A percentile compares a stretch with the other conserved stretches of the same genome.
Conservation (phyloP, 2,888 invertebrate genomes). For the Meteorus cinctellus region DNA sequence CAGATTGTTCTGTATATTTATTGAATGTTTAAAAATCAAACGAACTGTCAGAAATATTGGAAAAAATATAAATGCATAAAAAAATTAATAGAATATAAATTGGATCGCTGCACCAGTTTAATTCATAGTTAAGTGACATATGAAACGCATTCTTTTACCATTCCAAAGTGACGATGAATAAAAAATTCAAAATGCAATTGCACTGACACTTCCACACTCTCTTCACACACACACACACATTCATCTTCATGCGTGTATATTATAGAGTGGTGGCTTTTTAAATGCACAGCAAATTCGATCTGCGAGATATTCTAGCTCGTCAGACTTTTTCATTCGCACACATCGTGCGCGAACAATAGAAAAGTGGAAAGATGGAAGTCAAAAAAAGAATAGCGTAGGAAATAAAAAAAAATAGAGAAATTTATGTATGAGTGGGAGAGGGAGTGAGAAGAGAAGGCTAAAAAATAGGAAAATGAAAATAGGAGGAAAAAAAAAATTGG, state of each 20-base stretch:
- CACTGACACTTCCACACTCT: not conserved
- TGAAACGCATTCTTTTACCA: too few species aligned
- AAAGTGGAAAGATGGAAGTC: not conserved
- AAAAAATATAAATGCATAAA: too few species aligned
- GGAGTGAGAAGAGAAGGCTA: not conserved
- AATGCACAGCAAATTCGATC: conserved; percentile 31
- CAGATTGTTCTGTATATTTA: too few species aligned
- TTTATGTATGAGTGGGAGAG: not conserved
- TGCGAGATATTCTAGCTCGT: conserved; percentile 28
- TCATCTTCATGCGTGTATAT: not conserved
- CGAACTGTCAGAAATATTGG: too few species aligned
- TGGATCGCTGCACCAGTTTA: too few species aligned
- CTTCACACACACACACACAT: too few species aligned
- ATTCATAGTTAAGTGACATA: too few species aligned
- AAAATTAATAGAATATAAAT: too few species aligned
- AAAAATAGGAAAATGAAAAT: conserved; percentile 1
- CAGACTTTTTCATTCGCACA: conserved; percentile 34
- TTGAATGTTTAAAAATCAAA: too few species aligned
- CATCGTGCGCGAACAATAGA: conserved; percentile 37
- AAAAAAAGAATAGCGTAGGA: not conserved
- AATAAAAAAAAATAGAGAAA: not conserved
- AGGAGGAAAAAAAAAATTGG: conserved; percentile 6
- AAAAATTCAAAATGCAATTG: not conserved
- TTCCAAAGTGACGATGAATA: not conserved
- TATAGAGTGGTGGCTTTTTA: conserved; percentile 40